Percentiles rank a stretch among this genome's conserved stretches.
Evolutionary conservation across 92 coral and sea anemone species (phyloP).

Genomic region (Blastomussa wellsi): DNA sequence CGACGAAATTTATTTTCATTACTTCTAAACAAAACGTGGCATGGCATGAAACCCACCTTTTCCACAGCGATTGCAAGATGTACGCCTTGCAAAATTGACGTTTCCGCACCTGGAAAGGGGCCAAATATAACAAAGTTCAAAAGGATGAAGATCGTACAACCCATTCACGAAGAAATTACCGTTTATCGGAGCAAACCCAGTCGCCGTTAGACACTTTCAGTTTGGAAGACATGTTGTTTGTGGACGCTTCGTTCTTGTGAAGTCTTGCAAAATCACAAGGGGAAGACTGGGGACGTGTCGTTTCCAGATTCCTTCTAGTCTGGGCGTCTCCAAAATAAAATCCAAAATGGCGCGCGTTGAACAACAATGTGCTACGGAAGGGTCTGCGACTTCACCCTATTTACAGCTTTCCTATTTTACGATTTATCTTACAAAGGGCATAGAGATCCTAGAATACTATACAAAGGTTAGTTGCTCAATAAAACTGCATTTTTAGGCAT

Average conservation of each 20-base stretch:
- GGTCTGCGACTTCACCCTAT: conserved; percentile 46
- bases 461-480: conserved; percentile 72
- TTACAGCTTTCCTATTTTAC: conserved; percentile 82
- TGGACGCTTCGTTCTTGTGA: neutral
- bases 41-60: conserved; percentile 56
- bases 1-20: neutral
- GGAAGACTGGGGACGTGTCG: conserved; percentile 25
- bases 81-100: conserved; percentile 94
- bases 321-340: conserved; percentile 39
- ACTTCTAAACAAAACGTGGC: conserved; percentile 11
- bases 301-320: conserved; percentile 13
- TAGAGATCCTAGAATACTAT: conserved; percentile 90
- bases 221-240: conserved; percentile 49
- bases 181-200: conserved; percentile 93
- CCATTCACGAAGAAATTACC: conserved; percentile 41
- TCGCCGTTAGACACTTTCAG: conserved; percentile 87
- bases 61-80: conserved; percentile 95
- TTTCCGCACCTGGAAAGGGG: conserved; percentile 85
- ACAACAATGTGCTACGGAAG: conserved; percentile 70
- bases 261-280: conserved; percentile 1
- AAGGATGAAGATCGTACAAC: neutral
- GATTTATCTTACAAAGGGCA: conserved; percentile 77
- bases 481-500: neutral
- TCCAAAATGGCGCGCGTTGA: conserved; percentile 83
- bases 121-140: conserved; percentile 6